A percentile compares a stretch with the other conserved stretches of the same genome.
These are phyloP conservation scores for Pristionchus entomophagus DNA, from an alignment of 2,888 invertebrate genomes.

Conservation along the genomic window DNA sequence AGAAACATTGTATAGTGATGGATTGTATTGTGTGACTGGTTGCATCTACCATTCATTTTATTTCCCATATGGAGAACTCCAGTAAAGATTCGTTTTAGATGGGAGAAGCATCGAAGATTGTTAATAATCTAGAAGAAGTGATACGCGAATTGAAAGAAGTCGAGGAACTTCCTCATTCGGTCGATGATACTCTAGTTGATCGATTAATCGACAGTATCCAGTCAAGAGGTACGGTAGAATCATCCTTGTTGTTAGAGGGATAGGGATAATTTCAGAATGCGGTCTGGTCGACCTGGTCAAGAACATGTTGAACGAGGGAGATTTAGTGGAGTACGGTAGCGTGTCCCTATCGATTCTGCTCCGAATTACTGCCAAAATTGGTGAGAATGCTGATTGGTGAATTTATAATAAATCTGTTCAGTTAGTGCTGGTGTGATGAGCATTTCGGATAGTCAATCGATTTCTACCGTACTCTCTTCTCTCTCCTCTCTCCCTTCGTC, in stretches of 20 bases:
- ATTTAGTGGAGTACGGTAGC: neutral
- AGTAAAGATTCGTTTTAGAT: neutral
- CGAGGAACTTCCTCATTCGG: slow-evolving; percentile 60
- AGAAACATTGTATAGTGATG: neutral
- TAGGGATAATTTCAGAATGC: neutral
- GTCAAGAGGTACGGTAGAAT: neutral
- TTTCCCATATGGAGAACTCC: neutral
- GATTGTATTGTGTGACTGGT: neutral
- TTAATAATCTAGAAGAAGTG: neutral
- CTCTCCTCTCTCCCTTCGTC: neutral
- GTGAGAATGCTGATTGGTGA: neutral
- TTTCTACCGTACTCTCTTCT: slow-evolving; percentile 12
- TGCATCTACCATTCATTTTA: slow-evolving; percentile 10
- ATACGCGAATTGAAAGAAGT: slow-evolving; percentile 41
- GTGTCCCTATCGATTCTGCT: slow-evolving; percentile 27
- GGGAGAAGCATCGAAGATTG: slow-evolving; percentile 24
- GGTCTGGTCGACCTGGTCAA: neutral
- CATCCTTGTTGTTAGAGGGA: neutral
- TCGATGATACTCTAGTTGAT: slow-evolving; percentile 63
- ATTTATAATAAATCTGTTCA: neutral
- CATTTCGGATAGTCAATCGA: neutral
- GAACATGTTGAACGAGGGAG: neutral
- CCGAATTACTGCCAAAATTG: slow-evolving; percentile 29
- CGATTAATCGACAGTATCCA: slow-evolving; percentile 54
- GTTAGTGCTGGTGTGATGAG: neutral